Conservation (phyloP, 2,797 vertebrate species). For the Bradypodion ventrale region DNA sequence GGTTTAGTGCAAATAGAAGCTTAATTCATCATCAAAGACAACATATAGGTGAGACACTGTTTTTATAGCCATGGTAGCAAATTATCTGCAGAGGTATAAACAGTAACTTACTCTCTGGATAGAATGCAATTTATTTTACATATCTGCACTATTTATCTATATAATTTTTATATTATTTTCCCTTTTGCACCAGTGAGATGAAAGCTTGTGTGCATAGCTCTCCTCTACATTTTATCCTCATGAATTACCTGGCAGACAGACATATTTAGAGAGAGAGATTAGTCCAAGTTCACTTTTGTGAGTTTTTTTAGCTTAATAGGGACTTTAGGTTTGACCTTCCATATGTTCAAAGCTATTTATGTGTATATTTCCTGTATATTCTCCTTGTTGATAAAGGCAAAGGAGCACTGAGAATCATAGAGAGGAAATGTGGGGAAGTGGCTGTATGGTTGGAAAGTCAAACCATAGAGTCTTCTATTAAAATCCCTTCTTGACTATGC, state of each 20-base stretch:
- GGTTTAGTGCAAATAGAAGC: slow-evolving; percentile 23
- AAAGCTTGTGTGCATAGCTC: too few relatives aligned
- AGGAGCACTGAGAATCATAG: not conserved
- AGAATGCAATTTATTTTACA: not conserved
- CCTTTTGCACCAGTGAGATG: too few relatives aligned
- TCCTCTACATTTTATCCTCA: too few relatives aligned
- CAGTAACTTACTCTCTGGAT: not conserved
- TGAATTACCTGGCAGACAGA: too few relatives aligned
- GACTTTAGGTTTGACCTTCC: not conserved
- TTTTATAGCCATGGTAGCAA: not conserved
- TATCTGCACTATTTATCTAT: not conserved
- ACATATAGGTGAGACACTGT: slow-evolving; percentile 14
- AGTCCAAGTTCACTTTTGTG: not conserved
- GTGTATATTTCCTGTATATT: not conserved
- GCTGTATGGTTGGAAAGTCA: not conserved
- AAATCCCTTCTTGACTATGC: too few relatives aligned
- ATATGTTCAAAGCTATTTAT: not conserved
- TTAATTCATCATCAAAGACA: slow-evolving; percentile 31
- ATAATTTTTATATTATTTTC: too few relatives aligned
- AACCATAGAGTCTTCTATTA: too few relatives aligned
- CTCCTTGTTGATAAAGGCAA: not conserved
- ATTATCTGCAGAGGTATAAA: not conserved
- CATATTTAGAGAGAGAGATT: not conserved
- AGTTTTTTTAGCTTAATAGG: not conserved
- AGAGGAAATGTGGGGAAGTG: not conserved